phyloP scores from a whole-genome alignment of 2,888 invertebrate species.

The Philopedon plagiatum region DNA sequence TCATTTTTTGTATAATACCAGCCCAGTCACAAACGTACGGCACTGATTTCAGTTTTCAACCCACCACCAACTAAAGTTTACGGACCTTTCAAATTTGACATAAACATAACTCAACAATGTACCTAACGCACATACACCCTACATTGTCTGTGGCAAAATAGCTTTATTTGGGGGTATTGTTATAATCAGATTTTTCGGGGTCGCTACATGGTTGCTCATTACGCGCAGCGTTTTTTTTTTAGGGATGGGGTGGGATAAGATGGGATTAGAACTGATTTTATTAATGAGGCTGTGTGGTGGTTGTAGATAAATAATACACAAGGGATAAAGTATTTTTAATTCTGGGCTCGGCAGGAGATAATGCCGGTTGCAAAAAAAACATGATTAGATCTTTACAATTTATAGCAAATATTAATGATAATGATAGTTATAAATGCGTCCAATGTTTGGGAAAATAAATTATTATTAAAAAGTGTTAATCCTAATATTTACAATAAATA shows the following conservation, averaged over 20 bases:
- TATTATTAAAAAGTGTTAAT: too few species aligned
- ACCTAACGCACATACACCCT: conserved; percentile 11
- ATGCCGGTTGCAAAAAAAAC: too few species aligned
- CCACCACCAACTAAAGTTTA: not conserved
- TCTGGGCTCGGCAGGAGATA: not conserved
- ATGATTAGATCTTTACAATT: too few species aligned
- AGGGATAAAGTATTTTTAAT: not conserved
- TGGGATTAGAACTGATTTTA: conserved; percentile 11
- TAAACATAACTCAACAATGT: conserved; percentile 12
- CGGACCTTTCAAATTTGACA: conserved; percentile 1
- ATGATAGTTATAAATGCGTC: too few species aligned
- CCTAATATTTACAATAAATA: too few species aligned
- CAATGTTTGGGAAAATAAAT: too few species aligned
- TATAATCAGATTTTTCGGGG: conserved; percentile 41
- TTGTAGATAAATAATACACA: not conserved
- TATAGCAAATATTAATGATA: too few species aligned
- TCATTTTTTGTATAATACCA: too few species aligned
- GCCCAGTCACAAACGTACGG: too few species aligned
- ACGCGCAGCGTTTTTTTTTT: conserved; percentile 28
- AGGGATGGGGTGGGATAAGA: conserved; percentile 15
- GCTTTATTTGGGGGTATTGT: conserved; percentile 43
- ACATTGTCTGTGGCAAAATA: conserved; percentile 27
- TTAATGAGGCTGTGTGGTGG: conserved; percentile 6
- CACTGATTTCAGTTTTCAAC: not conserved
- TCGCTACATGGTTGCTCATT: conserved; percentile 39